Base-by-base conservation (phyloP, 2,113 vertebrate genomes). In the Argyrosomus japonicus region DNA sequence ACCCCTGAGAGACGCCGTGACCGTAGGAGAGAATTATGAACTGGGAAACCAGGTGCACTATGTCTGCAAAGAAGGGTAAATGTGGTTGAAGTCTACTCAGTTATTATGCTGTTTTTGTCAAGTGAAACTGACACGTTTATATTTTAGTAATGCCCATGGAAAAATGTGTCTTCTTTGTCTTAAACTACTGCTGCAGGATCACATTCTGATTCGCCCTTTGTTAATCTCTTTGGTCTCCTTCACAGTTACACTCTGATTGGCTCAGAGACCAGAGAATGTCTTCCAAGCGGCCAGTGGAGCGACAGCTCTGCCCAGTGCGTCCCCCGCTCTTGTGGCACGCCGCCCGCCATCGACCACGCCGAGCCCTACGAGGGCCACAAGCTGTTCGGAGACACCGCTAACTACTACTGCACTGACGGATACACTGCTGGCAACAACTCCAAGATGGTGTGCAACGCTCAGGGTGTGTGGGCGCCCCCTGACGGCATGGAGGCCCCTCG, bases 31-130 rank as follows among this genome's bases (percentile, higher is more conserved):
- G 72, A 96, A 96, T 93, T 98, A 96, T 61, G 97, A 97, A 54
- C 95, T 97, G 86, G 97, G 97, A 76, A 96, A 89, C 93, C 95
- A 73, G 0, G 95, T 98, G 90, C 95, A 96, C 90, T 99, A 98
- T 78, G 93, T 77, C 19, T 99, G 98, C 94, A 98, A 97, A 93
- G 96, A 99, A 95, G 98, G 98, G 98, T 99, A 96, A 93, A 94
- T 95, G 56, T 86, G 51, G 51, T 78, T 63, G 36, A 48, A 51
- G 77, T 61, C 75, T 56, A 40, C 75, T 68, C 53, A 61, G 61
- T 82, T 54, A 43, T 36, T 57, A 13, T 21, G 2, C n/a, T 19
- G 19, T 19, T 65, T 47, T 62, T 54, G 5, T 64, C 7, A 15
- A 11, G 11, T 5, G 1, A 63, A 61, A 43, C 1, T 79, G 21